Conservation (phyloP, 1,140 invertebrate genomes). For the Meloidogyne chitwoodi region DNA sequence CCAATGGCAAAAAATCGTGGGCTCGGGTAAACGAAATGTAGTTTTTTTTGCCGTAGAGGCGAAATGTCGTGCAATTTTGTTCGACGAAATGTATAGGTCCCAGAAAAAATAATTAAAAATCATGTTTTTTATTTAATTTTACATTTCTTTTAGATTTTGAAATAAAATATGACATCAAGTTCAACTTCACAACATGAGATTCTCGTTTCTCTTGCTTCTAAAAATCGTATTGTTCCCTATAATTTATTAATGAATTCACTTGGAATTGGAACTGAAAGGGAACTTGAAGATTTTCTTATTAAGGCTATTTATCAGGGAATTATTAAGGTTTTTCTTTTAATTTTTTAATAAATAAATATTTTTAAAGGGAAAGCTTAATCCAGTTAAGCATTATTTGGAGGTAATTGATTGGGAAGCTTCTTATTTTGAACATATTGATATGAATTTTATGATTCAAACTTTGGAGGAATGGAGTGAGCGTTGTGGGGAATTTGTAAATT, state of each 20-base stretch:
- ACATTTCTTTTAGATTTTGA: too few relatives aligned
- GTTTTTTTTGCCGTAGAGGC: too few relatives aligned
- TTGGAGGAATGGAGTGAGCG: conserved; percentile 2
- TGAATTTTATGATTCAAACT: conserved; percentile 6
- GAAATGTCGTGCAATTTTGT: too few relatives aligned
- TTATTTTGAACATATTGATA: neutral
- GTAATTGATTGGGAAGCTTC: conserved; percentile 3
- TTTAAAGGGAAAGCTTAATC: conserved; percentile 11
- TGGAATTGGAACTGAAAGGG: conserved; percentile 3
- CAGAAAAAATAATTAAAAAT: too few relatives aligned
- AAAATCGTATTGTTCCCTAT: conserved; percentile 5
- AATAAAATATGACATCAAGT: neutral
- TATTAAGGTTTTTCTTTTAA: neutral
- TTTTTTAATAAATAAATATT: neutral
- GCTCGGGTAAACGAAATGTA: too few relatives aligned
- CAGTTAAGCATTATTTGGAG: conserved; percentile 6
- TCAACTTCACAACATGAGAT: neutral
- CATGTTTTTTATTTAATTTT: neutral
- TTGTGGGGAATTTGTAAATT: conserved; percentile 1
- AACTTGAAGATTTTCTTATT: conserved; percentile 16
- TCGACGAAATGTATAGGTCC: too few relatives aligned
- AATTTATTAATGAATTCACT: conserved; percentile 11
- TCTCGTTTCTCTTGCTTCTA: conserved; percentile 9
- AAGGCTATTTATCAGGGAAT: conserved; percentile 12
- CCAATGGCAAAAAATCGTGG: too few relatives aligned